Evolutionary conservation across 1,140 invertebrate species (phyloP).

Genomic region (Drosophila aff.): DNA sequence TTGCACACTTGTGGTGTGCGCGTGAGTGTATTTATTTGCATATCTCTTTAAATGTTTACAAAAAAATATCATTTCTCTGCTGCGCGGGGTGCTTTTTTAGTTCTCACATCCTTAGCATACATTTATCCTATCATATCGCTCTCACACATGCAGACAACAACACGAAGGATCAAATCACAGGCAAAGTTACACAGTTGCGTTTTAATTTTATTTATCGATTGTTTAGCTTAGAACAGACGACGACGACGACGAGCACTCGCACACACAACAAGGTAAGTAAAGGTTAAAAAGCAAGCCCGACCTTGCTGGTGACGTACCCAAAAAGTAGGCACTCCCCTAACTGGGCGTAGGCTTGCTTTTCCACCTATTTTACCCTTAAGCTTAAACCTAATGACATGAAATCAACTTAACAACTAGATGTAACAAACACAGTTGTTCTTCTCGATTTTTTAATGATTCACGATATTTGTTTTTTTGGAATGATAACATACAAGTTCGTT

Average conservation of each 20-base stretch:
- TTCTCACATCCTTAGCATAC: constrained; percentile 16
- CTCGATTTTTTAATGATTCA: constrained; percentile 9
- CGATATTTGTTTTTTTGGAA: constrained; percentile 49
- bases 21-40: constrained; percentile 42
- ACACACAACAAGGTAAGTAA: constrained; percentile 2
- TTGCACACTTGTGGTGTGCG: constrained; percentile 11
- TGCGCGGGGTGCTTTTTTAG: constrained; percentile 73
- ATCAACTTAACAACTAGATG: constrained; percentile 18
- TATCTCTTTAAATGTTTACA: constrained; percentile 38
- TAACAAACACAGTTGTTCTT: constrained; percentile 32
- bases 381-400: constrained; percentile 47
- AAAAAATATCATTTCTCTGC: constrained; percentile 60
- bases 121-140: constrained; percentile 11
- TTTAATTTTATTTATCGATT: constrained; percentile 27
- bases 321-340: constrained; percentile 8
- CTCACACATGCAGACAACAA: constrained; percentile 42
- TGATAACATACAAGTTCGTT: constrained; percentile 49
- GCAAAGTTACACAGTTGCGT: constrained; percentile 49
- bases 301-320: constrained; percentile 7
- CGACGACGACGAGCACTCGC: constrained; percentile 60
- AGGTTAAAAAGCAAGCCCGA: constrained; percentile 26
- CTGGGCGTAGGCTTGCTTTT: constrained; percentile 27
- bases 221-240: constrained; percentile 53
- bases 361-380: constrained; percentile 11
- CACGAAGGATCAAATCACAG: constrained; percentile 56